Conservation (phyloP, 2,888 invertebrate species). For the Epinotia brunnichana region DNA sequence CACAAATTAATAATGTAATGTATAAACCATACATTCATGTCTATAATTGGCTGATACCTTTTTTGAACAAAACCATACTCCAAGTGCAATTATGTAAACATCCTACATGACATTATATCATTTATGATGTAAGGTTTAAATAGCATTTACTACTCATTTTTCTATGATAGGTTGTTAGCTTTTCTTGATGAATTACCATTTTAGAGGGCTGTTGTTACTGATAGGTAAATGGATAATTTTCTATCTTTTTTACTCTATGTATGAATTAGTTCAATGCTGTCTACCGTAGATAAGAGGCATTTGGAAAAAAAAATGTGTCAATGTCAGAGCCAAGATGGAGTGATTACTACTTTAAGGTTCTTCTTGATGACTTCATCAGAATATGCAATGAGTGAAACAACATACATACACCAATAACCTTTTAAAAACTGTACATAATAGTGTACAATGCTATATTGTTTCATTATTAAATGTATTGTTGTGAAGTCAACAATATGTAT, state of each 20-base stretch:
- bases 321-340: background rate
- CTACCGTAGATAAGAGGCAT: background rate
- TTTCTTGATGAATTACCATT: background rate
- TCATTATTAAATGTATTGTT: background rate
- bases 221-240: slow-evolving; percentile 1
- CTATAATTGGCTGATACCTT: slow-evolving; percentile 1
- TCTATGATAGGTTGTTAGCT: slow-evolving; percentile 14
- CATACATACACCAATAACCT: background rate
- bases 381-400: background rate
- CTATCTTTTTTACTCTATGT: background rate
- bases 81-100: slow-evolving; percentile 22
- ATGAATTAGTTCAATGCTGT: background rate
- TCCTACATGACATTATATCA: slow-evolving; percentile 45
- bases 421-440: no score
- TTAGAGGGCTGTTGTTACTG: slow-evolving; percentile 5
- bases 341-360: background rate
- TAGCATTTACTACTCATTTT: slow-evolving; percentile 19
- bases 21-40: background rate
- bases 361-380: background rate
- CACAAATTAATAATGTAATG: slow-evolving; percentile 22
- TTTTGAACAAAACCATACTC: slow-evolving; percentile 20
- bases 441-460: background rate
- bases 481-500: background rate
- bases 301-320: background rate
- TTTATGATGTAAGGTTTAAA: slow-evolving; percentile 14